Base-by-base conservation (phyloP, 1,140 invertebrate species). In the Archivesica marissinica region DNA sequence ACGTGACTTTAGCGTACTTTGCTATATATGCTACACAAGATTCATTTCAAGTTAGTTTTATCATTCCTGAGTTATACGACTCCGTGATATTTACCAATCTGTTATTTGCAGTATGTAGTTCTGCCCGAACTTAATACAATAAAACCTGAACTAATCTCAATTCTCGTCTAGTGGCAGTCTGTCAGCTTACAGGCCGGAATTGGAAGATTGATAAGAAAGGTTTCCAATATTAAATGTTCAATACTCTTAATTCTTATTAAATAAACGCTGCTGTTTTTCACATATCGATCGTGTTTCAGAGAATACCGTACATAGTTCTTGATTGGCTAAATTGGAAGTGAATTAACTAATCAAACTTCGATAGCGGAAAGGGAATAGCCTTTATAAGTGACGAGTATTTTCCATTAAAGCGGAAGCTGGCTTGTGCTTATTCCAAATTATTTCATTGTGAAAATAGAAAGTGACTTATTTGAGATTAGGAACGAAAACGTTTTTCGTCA, bases 281-380 rank as follows among this genome's bases (percentile, higher is more conserved):
- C 59, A 13, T 64, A 64, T 64, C 59, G 59, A 64, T 20, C 59
- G 30, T 35, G 4, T 59, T 54, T 64, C 30, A 3, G 59, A 64
- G 38, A 33, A 64, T 64, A 35, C n/a, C 39, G 30, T 47, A 47
- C 50, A 72, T 50, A 72, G 25, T 25, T 52, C 44, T 52, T 72
- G 68, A 72, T 72, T 72, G 68, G 68, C 68, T 72, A 72, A 72
- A 72, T 72, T 72, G 68, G 68, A n/a, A 33, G 41, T 23, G 68
- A 72, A 47, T 72, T 72, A 72, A 72, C 68, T 72, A 72, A 72
- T 72, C 68, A 72, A 47, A 64, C 20, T 64, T 33, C 59, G n/a
- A 35, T 64, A 35, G 15, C 11, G 1, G 59, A 33, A 64, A 64
- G 33, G 38, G 59, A 30, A 1, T 33, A 35, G 59, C 59, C 59